phyloP scores from a whole-genome alignment of 2,888 invertebrate genomes.

The Mesodorylaimus sp. region DNA sequence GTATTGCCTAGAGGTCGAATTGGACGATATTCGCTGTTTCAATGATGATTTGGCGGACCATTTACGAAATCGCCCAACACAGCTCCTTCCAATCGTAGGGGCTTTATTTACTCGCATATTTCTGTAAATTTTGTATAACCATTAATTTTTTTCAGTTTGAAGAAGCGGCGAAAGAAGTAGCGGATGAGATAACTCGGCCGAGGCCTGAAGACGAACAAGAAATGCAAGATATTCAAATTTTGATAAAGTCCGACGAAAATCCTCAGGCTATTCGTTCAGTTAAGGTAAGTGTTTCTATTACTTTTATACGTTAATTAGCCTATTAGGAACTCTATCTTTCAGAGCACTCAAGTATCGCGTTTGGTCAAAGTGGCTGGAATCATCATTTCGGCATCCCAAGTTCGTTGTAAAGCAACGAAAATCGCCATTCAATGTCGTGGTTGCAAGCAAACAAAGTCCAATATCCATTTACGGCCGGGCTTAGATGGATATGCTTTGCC shows the following conservation, averaged over 20 bases:
- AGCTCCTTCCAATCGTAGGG: constrained; percentile 59
- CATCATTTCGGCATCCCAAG: constrained; percentile 74
- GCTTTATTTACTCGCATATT: background rate
- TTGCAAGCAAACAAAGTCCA: constrained; percentile 69
- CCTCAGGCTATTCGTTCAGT: constrained; percentile 61
- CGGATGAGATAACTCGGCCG: constrained; percentile 84
- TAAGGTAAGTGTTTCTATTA: constrained; percentile 48
- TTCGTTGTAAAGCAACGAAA: constrained; percentile 81
- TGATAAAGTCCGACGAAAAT: constrained; percentile 63
- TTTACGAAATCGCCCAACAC: constrained; percentile 71
- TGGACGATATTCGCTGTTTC: constrained; percentile 81
- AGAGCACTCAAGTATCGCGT: constrained; percentile 79
- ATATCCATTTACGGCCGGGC: constrained; percentile 76
- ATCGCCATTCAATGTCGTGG: constrained; percentile 88
- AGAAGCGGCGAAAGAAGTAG: constrained; percentile 85
- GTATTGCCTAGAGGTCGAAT: constrained; percentile 71
- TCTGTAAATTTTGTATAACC: constrained; percentile 5
- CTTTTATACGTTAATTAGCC: no score
- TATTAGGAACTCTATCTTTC: no score
- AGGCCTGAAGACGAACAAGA: constrained; percentile 71
- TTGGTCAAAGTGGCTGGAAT: constrained; percentile 90
- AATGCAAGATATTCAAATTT: constrained; percentile 76
- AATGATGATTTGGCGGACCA: constrained; percentile 69
- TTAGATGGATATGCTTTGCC: constrained; percentile 88
- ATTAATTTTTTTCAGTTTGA: constrained; percentile 47